These are phyloP conservation scores for Macquaria ambigua DNA, from an alignment of 2,113 vertebrate species.

Conservation along the genomic window DNA sequence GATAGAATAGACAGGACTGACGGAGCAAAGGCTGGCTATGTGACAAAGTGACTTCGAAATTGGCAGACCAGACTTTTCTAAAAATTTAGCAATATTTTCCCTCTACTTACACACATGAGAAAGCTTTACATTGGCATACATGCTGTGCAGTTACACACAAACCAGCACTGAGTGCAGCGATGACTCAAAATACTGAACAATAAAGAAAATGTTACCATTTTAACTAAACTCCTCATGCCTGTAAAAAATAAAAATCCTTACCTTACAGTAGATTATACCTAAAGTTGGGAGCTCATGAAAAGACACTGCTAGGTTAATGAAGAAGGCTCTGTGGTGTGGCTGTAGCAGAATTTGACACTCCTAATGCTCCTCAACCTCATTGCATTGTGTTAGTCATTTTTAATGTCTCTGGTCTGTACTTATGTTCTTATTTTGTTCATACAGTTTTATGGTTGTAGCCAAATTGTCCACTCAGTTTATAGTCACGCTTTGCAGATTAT, in stretches of 20 bases:
- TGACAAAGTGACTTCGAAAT: not conserved
- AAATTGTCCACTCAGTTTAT: not conserved
- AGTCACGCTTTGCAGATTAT: not conserved
- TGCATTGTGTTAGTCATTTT: not conserved
- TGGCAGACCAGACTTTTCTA: constrained; percentile 7
- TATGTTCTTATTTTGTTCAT: not conserved
- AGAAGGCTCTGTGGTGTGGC: too few relatives aligned
- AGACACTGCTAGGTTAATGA: too few relatives aligned
- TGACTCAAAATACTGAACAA: not conserved
- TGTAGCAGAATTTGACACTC: not conserved
- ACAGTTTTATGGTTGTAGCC: not conserved
- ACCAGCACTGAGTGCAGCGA: not conserved
- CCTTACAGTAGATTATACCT: too few relatives aligned
- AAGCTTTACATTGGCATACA: not conserved
- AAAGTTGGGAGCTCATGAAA: too few relatives aligned
- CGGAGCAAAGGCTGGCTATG: not conserved
- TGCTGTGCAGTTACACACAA: not conserved
- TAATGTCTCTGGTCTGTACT: not conserved
- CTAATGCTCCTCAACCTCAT: not conserved
- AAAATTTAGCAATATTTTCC: not conserved
- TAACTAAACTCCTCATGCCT: not conserved
- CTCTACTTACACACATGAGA: not conserved
- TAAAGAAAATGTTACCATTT: not conserved
- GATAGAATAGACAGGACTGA: not conserved
- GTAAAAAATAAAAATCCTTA: too few relatives aligned